Conservation (phyloP, 2,797 vertebrate genomes). For the Eulemur albifrons region DNA sequence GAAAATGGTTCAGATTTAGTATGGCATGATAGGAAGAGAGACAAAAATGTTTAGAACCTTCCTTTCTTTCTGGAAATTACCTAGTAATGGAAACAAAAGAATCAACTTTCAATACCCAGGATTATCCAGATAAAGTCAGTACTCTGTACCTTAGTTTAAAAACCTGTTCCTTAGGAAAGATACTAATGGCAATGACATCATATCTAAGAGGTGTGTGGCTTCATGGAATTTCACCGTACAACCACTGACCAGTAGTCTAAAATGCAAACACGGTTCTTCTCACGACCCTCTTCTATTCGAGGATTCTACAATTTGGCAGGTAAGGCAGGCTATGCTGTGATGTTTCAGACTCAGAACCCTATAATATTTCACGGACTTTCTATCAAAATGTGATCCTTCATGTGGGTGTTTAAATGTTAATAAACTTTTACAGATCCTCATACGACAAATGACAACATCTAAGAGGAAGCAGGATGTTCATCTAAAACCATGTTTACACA, state of each 20-base stretch:
- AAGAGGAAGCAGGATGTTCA: constrained; percentile 49
- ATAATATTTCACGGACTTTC: background rate
- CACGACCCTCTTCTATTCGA: too few relatives aligned
- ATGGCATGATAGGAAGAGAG: background rate
- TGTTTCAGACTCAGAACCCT: background rate
- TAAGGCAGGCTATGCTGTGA: background rate
- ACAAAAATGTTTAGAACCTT: background rate
- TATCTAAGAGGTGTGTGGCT: background rate
- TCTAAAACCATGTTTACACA: constrained; percentile 21
- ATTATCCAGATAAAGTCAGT: background rate
- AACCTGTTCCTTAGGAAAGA: background rate
- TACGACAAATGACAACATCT: constrained; percentile 40
- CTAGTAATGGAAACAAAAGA: constrained; percentile 6
- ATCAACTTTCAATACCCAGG: background rate
- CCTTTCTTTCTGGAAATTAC: constrained; percentile 34
- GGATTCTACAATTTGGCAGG: background rate
- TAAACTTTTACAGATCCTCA: constrained; percentile 26
- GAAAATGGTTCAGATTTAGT: background rate
- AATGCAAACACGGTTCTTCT: background rate
- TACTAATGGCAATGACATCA: background rate
- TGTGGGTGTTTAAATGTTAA: constrained; percentile 40
- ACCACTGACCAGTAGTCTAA: background rate
- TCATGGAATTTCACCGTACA: background rate
- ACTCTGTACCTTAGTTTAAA: background rate
- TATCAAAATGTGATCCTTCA: background rate